A percentile compares a stretch with the other conserved stretches of the same genome.
phyloP scores from a whole-genome alignment of 2,113 vertebrate genomes.

The Pseudopipra pipra region DNA sequence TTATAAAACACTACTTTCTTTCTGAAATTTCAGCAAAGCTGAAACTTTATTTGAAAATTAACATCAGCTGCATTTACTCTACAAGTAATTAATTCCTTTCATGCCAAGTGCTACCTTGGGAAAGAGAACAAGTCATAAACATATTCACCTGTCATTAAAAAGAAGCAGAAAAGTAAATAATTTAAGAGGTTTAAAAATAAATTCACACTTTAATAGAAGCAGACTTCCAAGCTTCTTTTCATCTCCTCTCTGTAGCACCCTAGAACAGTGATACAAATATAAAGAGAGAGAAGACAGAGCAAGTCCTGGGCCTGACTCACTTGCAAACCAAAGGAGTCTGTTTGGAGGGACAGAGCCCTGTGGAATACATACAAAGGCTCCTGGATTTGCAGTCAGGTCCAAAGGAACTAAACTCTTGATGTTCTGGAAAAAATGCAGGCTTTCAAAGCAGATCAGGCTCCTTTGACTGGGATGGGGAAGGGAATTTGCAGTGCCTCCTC shows the following conservation, averaged over 20 bases:
- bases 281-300: background rate
- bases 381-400: background rate
- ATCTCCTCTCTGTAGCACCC: slow-evolving; percentile 15
- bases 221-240: slow-evolving; percentile 49
- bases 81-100: slow-evolving; percentile 18
- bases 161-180: slow-evolving; percentile 51
- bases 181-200: slow-evolving; percentile 59
- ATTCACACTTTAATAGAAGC: background rate
- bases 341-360: background rate
- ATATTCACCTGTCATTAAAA: slow-evolving; percentile 6
- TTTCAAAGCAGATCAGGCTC: background rate
- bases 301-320: background rate
- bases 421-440: background rate
- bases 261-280: background rate
- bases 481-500: background rate
- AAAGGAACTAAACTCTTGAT: background rate
- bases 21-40: slow-evolving; percentile 9
- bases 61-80: background rate
- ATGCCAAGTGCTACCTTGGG: background rate
- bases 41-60: slow-evolving; percentile 30
- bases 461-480: background rate
- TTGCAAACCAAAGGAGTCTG: background rate
- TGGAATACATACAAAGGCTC: background rate
- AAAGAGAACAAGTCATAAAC: slow-evolving; percentile 24
- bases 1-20: background rate